phyloP scores from a whole-genome alignment of 2,113 vertebrate genomes.

The Sinosuthora webbiana region DNA sequence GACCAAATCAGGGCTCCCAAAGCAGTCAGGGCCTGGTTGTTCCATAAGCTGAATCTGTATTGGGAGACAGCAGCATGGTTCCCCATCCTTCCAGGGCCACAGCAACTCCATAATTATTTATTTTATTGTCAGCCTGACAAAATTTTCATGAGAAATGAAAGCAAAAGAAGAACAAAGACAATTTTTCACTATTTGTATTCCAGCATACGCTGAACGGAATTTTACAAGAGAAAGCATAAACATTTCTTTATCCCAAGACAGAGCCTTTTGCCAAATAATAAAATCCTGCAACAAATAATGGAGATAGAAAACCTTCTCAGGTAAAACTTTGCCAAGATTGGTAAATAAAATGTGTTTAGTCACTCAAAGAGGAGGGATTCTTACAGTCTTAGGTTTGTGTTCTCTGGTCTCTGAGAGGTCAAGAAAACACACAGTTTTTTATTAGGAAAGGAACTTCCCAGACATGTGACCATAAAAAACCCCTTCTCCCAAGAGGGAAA shows the following conservation, averaged over 20 bases:
- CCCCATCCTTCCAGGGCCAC: neutral
- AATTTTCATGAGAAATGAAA: slow-evolving; percentile 43
- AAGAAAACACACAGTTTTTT: neutral
- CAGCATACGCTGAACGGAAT: neutral
- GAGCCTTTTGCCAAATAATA: neutral
- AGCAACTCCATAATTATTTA: slow-evolving; percentile 33
- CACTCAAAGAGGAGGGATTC: neutral
- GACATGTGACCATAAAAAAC: neutral
- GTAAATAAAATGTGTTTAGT: neutral
- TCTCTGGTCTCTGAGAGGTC: neutral
- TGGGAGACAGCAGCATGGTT: neutral
- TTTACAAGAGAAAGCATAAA: slow-evolving; percentile 24
- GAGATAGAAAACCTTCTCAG: neutral
- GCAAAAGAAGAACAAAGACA: slow-evolving; percentile 33
- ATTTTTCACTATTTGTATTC: slow-evolving; percentile 40
- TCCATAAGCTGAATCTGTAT: neutral
- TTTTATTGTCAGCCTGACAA: slow-evolving; percentile 37
- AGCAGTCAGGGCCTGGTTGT: neutral
- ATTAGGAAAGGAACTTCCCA: neutral
- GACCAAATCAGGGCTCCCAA: neutral
- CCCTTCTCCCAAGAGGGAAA: neutral
- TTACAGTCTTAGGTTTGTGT: neutral
- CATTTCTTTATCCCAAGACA: neutral
- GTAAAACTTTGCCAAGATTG: neutral
- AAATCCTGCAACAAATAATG: slow-evolving; percentile 5